Evolutionary conservation across 2,113 vertebrate genomes (phyloP), one percentile per base, ranked within the genome.

Genomic region (Daphoenositta chrysoptera): DNA sequence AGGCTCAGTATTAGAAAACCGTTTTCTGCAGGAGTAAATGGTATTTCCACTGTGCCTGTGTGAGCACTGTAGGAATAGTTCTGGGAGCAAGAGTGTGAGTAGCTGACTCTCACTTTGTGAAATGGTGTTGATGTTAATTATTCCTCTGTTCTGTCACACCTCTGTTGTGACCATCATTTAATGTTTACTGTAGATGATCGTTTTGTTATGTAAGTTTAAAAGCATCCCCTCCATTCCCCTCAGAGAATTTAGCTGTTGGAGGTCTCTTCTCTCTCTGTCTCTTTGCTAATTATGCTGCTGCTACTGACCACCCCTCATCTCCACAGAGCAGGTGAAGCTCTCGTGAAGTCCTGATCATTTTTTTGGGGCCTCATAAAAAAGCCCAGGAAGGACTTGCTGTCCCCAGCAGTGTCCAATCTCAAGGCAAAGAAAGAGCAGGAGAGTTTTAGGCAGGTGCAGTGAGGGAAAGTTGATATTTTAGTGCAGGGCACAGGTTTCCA

Each of bases 61-160:
- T 93, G 90, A 76, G 10, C 21, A 66, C 35, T 28, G 19, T 57
- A 50, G 87, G 54, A 79, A 71, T 81, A 72, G 26, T 82, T 89
- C 83, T 89, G 96, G 50, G 65, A 94, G 79, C 63, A 90, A 83
- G 90, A 84, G 53, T 60, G 56, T 7, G 23, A 90, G 78, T 69
- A 79, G 73, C 72, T 85, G 73, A 56, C 78, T 80, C 88, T 89
- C 70, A 40, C 50, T 87, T 82, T 45, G 42, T 77, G 83, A 96
- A 96, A 88, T 63, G 44, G 39, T 87, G 76, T 90, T 56, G 47
- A 69, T 91, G 87, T 96, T 96, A 95, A 95, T 96, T 96, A 93
- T 85, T 97, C 81, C 76, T 76, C 50, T 81, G 68, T 68, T 85
- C 60, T 65, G 94, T 80, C 82, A 83, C 83, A 65, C 82, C 57